phyloP scores from a whole-genome alignment of 2,797 vertebrate genomes.

The Helostoma temminkii region DNA sequence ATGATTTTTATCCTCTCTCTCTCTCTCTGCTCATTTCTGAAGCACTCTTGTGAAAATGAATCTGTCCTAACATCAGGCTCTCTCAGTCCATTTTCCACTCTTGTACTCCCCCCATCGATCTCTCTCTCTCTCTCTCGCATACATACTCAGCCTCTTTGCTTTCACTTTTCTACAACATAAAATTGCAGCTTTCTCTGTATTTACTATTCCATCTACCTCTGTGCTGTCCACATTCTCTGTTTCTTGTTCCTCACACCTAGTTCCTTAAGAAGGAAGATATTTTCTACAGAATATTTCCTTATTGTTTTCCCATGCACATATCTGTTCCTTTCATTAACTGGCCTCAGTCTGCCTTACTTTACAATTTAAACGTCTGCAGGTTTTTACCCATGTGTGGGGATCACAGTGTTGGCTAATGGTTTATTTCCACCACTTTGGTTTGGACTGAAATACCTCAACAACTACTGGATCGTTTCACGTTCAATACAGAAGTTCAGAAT shows the following conservation, averaged over 20 bases:
- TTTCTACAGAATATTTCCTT: background rate
- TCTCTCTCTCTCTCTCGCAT: background rate
- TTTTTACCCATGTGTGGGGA: background rate
- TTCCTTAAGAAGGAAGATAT: background rate
- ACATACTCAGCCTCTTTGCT: constrained; percentile 22
- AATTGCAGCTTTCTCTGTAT: constrained; percentile 48
- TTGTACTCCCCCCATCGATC: constrained; percentile 12
- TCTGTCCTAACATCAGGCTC: constrained; percentile 50
- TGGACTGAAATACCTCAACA: background rate
- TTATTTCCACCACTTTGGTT: background rate
- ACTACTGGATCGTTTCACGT: background rate
- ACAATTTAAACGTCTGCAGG: background rate
- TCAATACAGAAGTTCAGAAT: background rate
- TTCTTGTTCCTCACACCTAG: background rate
- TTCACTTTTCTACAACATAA: constrained; percentile 50
- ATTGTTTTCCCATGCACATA: background rate
- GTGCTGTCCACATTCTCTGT: background rate
- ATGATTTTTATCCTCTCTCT: constrained; percentile 22
- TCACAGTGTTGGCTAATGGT: too few relatives aligned
- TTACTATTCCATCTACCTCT: constrained; percentile 17
- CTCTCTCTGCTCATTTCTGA: constrained; percentile 41
- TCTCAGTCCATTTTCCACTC: constrained; percentile 60
- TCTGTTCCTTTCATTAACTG: constrained; percentile 5
- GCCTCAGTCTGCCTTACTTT: background rate
- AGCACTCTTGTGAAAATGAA: constrained; percentile 62